Base-by-base conservation (phyloP, 2,113 vertebrate species). In the Oryzias javanicus region DNA sequence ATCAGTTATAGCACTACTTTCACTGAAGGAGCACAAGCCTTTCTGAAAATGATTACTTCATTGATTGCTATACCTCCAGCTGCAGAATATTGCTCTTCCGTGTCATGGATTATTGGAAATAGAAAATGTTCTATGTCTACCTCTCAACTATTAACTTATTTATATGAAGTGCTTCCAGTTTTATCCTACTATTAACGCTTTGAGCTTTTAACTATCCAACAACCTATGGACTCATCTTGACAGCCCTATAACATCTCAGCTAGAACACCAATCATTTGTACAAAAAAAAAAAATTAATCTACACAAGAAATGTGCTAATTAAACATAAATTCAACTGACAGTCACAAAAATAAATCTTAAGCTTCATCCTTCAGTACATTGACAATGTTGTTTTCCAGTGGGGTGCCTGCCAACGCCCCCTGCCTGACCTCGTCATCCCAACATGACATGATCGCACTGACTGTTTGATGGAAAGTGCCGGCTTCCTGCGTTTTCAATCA, bases 381-480 rank as follows among this genome's bases (percentile, higher is more conserved):
- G 79, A 78, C 56, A 61, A 74, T 60, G 76, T 77, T 63, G 58
- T 68, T 54, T 76, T 80, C 60, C 72, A 60, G 66, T 63, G 42
- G 63, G 64, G 60, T 49, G 74, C 56, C 72, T 56, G 67, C 61
- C 29, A 40, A 80, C 69, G 72, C 74, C 59, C 76, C 60, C 47
- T 46, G 55, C 72, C 70, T 76, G 85, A 86, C 84, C 82, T 86
- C 76, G 72, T 74, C 67, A 50, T 76, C 76, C 65, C 48, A 29
- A 84, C 71, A 75, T 52, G 55, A 78, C 79, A 56, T 46, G 20
- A 69, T 55, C 49, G 42, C 70, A 78, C 13, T 35, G 65, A 48
- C 65, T 12, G 16, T 70, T 59, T 77, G 49, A 47, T 54, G 59
- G 40, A 64, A 66, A 35, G 19, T 42, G 59, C 42, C 47, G 15